Evolutionary conservation across 2,113 vertebrate species (phyloP).

Genomic region (Solea solea): DNA sequence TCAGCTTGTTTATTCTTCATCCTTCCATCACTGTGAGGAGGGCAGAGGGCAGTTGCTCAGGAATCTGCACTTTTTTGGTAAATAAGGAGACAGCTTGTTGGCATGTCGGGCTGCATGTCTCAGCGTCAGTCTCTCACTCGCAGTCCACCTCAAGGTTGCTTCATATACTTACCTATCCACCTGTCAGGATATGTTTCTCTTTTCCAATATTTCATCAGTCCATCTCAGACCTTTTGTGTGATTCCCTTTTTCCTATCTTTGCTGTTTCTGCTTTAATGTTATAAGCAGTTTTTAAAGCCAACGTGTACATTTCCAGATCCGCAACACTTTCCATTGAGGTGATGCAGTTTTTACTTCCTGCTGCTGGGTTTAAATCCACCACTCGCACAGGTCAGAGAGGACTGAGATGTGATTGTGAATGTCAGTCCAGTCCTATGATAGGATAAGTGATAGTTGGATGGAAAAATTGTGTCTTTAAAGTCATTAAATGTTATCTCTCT

Average conservation of each 20-base stretch:
- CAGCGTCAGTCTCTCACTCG: slow-evolving; percentile 7
- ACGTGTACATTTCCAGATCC: neutral
- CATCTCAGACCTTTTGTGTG: neutral
- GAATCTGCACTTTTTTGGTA: slow-evolving; percentile 35
- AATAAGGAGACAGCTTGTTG: slow-evolving; percentile 29
- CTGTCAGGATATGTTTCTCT: slow-evolving; percentile 14
- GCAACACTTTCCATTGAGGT: too few relatives aligned
- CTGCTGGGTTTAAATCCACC: neutral
- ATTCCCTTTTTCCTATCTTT: neutral
- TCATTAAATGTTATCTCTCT: too few relatives aligned
- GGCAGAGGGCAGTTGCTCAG: slow-evolving; percentile 37
- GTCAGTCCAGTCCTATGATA: too few relatives aligned
- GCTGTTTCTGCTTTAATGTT: neutral
- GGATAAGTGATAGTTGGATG: too few relatives aligned
- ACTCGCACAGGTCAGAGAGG: too few relatives aligned
- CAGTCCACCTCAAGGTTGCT: slow-evolving; percentile 16
- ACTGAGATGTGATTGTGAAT: too few relatives aligned
- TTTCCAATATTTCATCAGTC: slow-evolving; percentile 21
- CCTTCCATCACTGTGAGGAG: slow-evolving; percentile 37
- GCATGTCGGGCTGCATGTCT: slow-evolving; percentile 15
- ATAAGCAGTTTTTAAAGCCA: neutral
- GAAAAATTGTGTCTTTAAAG: too few relatives aligned
- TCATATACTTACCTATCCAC: slow-evolving; percentile 8
- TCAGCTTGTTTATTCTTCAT: slow-evolving; percentile 49
- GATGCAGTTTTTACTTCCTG: neutral